phyloP scores from a whole-genome alignment of 2,113 vertebrate genomes.

The Anolis sagrei region DNA sequence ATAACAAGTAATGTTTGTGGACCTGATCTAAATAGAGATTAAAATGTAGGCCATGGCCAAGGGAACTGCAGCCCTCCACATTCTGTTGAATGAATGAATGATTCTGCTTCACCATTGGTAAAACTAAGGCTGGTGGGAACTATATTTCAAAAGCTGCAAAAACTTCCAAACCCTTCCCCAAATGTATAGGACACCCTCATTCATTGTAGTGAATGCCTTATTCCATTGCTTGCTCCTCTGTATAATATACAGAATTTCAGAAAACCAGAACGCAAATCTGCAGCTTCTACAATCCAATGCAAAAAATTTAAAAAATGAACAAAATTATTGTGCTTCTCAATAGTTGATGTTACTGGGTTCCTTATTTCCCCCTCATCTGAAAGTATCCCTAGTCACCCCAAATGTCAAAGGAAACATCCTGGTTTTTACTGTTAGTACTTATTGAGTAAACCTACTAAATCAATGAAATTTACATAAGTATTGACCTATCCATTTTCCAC shows the following conservation, averaged over 20 bases:
- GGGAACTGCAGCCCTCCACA: background rate
- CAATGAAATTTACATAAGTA: too few relatives aligned
- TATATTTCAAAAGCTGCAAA: background rate
- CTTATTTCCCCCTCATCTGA: background rate
- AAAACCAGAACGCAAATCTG: background rate
- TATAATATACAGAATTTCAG: background rate
- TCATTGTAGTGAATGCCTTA: background rate
- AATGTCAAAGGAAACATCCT: background rate
- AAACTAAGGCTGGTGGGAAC: too few relatives aligned
- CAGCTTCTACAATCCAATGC: too few relatives aligned
- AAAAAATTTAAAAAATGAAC: background rate
- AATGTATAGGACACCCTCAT: too few relatives aligned
- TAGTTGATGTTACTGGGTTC: background rate
- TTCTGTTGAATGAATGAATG: background rate
- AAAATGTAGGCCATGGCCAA: background rate
- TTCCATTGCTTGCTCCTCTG: background rate
- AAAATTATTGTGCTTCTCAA: background rate
- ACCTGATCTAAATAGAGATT: background rate
- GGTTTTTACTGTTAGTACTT: too few relatives aligned
- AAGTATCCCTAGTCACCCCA: background rate
- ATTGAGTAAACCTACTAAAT: too few relatives aligned
- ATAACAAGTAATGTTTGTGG: conserved; percentile 39
- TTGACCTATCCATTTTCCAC: background rate
- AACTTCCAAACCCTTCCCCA: too few relatives aligned
- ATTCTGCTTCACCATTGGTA: background rate